Base-by-base conservation (phyloP, 2,113 vertebrate genomes). In the Thamnaconus septentrionalis region DNA sequence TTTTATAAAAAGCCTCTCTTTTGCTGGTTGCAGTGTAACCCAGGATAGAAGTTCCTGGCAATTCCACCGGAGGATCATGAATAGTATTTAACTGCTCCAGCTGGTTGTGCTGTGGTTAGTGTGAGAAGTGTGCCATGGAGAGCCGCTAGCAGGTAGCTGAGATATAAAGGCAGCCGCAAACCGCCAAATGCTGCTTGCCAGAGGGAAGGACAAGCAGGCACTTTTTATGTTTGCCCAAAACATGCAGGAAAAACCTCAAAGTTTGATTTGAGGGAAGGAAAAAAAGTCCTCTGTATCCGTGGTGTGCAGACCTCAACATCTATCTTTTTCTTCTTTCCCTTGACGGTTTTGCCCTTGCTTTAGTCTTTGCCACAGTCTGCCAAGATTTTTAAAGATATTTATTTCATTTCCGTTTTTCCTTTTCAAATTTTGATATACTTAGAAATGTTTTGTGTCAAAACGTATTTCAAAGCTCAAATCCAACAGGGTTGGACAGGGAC, bases 51-150 rank as follows among this genome's bases (percentile, higher is more conserved):
- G 54, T 74, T 59, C 57, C 69, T 6, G 1, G 31, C 40, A 3
- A n/a, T 4, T 55, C 71, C 73, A 49, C 71, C 5, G 46, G 72
- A 72, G 74, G 48, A 75, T 62, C 47, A 6, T 68, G 68, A 82
- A 70, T n/a, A 49, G 56, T 56, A 44, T 71, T 73, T 72, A 69
- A 78, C 64, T 48, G 66, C 53, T 66, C 61, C 61, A 54, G 74
- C 69, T 70, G 80, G 18, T 60, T 60, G 71, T 56, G 39, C 12
- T 2, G 48, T 7, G 52, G 62, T 73, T 66, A 70, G 75, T n/a
- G 46, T 48, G 61, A 66, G 46, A 54, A 76, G 61, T 53, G 48
- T 4, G 41, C 52, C 52, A 10, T 54, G 49, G 68, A 76, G 71
- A 48, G 66, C 47, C 48, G 60, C 41, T 7, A 53, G 31, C 59